These are phyloP conservation scores for Labeo calbasu DNA, from an alignment of 2,797 vertebrate genomes.

Conservation along the genomic window DNA sequence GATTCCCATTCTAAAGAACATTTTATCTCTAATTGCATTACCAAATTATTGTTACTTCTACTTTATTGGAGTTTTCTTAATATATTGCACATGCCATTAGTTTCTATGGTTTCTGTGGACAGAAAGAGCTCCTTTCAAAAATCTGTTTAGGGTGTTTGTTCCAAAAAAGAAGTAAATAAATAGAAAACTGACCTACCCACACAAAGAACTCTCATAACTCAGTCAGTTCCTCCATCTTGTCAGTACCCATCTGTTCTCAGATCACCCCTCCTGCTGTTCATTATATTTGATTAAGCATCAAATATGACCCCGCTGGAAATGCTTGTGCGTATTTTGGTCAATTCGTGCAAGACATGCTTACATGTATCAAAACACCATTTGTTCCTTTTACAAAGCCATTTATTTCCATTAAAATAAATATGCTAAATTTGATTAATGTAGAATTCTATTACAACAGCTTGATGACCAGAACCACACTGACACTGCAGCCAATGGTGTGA, in stretches of 20 bases:
- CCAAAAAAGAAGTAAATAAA: conserved; percentile 21
- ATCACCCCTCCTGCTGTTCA: conserved; percentile 36
- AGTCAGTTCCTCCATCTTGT: conserved; percentile 34
- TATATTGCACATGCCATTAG: background rate
- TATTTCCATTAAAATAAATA: conserved; percentile 3
- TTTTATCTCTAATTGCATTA: background rate
- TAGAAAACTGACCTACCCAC: conserved; percentile 35
- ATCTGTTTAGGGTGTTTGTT: background rate
- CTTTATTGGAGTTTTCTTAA: background rate
- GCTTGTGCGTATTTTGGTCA: conserved; percentile 18
- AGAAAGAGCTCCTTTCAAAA: conserved; percentile 21
- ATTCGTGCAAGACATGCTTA: background rate
- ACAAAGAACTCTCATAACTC: conserved; percentile 7
- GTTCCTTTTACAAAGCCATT: conserved; percentile 4
- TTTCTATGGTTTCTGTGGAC: conserved; percentile 21
- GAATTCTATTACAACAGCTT: background rate
- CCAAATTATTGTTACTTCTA: conserved; percentile 10
- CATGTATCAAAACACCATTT: conserved; percentile 16
- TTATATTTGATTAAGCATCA: conserved; percentile 33
- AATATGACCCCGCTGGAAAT: conserved; percentile 27
- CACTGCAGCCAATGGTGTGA: background rate
- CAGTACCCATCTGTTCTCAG: conserved; percentile 42
- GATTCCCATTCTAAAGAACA: background rate
- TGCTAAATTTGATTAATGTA: background rate
- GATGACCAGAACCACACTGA: background rate